Base-by-base conservation (phyloP, 2,113 vertebrate genomes). In the Corvus cornix region DNA sequence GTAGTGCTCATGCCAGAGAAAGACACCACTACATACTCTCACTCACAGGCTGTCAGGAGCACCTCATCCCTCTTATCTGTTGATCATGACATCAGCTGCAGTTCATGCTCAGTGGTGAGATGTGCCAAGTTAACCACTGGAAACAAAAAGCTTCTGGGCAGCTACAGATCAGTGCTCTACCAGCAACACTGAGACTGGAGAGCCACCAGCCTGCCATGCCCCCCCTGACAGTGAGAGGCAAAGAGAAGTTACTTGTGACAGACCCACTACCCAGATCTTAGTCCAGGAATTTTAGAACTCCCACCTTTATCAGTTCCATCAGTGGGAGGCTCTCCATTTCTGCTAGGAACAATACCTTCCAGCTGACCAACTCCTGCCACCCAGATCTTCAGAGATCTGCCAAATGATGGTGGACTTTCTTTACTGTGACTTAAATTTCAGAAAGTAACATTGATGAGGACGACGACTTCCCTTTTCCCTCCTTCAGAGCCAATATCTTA, bases 221-320 rank as follows among this genome's bases (percentile, higher is more conserved):
- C 24, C 85, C 16, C 28, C 43, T 43, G 19, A 30, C 0, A 0
- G 9, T 12, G 28, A 62, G 39, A 33, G 31, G 23, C 51, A 62
- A 67, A 55, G 35, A 49, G 10, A 43, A 67, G 43, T 24, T 18
- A 69, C 8, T 39, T 62, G 24, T 30, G 27, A 39, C 48, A 78
- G 51, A 78, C 5, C 12, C 17, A 21, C 10, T 9, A 49, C 17
- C 28, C n/a, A 37, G 23, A 33, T 58, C 37, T 70, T 48, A 43
- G 28, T 13, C 10, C 41, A 75, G 33, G 63, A 52, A 44, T 16
- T 48, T 58, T 3, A 56, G 49, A 87, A 90, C 26, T 52, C 5
- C 33, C 30, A 80, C 17, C 33, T 69, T 63, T 35, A 41, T 24
- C 52, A 81, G 39, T 15, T 82, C 51, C 37, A 73, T 60, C 39